Evolutionary conservation across 2,888 invertebrate genomes (phyloP).

Genomic region (Rhopalosiphum nymphaeae): DNA sequence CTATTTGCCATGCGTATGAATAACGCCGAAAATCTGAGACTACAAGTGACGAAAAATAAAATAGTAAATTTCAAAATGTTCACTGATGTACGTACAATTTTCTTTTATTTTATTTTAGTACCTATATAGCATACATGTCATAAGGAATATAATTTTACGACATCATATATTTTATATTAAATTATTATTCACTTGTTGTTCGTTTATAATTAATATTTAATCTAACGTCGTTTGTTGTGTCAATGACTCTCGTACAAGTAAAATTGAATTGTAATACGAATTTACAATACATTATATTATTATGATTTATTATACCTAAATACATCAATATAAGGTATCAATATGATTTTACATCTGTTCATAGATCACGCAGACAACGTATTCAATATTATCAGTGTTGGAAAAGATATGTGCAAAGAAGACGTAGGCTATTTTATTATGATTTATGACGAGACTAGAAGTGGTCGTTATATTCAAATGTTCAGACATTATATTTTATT

Average conservation of each 20-base stretch:
- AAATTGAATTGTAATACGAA: background rate
- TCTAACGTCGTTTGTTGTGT: background rate
- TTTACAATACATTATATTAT: background rate
- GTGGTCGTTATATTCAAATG: background rate
- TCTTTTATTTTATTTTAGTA: background rate
- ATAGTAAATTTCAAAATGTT: conserved; percentile 27
- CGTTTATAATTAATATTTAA: background rate
- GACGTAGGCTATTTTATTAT: background rate
- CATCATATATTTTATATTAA: background rate
- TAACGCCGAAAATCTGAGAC: background rate
- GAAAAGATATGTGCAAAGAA: background rate
- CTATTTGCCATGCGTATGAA: conserved; percentile 15
- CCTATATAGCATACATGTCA: background rate
- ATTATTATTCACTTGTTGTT: background rate
- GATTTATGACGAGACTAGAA: background rate
- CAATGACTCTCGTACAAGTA: background rate
- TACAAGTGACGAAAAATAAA: background rate
- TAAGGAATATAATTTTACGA: background rate
- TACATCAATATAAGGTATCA: background rate
- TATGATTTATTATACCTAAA: background rate
- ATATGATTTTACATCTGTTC: background rate
- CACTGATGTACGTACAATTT: background rate
- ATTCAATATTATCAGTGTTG: background rate
- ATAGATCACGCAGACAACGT: background rate
- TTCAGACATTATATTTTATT: too few relatives aligned